Base-by-base conservation (phyloP, 2,797 vertebrate genomes). In the Acanthopagrus latus region DNA sequence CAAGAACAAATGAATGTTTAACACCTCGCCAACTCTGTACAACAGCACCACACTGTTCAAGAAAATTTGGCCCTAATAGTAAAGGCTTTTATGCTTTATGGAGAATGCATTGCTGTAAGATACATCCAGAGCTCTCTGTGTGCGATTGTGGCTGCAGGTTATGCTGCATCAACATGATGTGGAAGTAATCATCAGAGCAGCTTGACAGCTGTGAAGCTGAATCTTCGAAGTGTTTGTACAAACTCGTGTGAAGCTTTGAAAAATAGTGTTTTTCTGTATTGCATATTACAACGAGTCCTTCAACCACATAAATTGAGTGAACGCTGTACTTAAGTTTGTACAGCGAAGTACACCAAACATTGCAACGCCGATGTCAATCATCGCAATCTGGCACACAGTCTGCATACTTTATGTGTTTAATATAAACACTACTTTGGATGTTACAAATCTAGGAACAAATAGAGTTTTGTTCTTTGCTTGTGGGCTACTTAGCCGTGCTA, bases 1-100 rank as follows among this genome's bases (percentile, higher is more conserved):
- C 18, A 38, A 52, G 46, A 52, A 8, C 48, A 50, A 48, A 69
- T 50, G 12, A 51, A 67, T 48, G n/a, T 66, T 57, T 46, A 54
- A 59, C 47, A 55, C 16, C 0, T 46, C 17, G 1, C 6, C 33
- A 41, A 13, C 17, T 12, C 33, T 38, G 16, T 58, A n/a, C 10
- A 20, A n/a, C 18, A 41, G 56, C 4, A 13, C 5, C 23, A 63
- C 23, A 20, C 20, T 58, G 18, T 46, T 58, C 11, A n/a, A 65
- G 33, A 47, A 55, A 55, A 33, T 7, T 12, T 27, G 29, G 17
- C 17, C n/a, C 12, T 47, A 9, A 23, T 27, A 43, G 29, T 29
- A 3, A 3, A 65, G 54, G 13, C 51, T 21, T 18, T 29, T 52
- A 21, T 52, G 47, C 21, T 57, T 11, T 13, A 14, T 9, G 20